Percentiles rank a stretch among this genome's conserved stretches.
phyloP scores from a whole-genome alignment of 1,140 invertebrate species.

The Panagrolaimus sp. region DNA sequence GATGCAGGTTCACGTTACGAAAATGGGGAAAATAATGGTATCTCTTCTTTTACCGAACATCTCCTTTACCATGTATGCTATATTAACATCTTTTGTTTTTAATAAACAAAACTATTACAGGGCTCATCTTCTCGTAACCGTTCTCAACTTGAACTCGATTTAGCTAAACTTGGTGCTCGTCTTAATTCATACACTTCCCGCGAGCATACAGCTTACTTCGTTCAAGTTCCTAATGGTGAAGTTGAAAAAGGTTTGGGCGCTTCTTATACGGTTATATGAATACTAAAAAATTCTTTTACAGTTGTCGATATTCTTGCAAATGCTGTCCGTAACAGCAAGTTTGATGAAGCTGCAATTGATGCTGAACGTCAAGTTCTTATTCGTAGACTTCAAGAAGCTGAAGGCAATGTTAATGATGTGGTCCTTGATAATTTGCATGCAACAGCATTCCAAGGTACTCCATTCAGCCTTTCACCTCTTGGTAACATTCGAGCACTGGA shows the following conservation, averaged over 20 bases:
- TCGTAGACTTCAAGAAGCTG: constrained; percentile 96
- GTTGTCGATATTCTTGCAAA: constrained; percentile 94
- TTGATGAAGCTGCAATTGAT: constrained; percentile 85
- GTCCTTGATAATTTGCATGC: constrained; percentile 97
- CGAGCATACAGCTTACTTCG: constrained; percentile 98
- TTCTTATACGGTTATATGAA: neutral
- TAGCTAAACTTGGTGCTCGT: constrained; percentile 97
- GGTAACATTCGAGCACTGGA: constrained; percentile 95
- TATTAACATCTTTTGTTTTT: too few species aligned
- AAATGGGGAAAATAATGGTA: constrained; percentile 86
- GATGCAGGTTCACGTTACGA: constrained; percentile 96
- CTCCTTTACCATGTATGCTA: constrained; percentile 85
- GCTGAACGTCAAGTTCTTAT: constrained; percentile 91
- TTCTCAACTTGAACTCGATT: constrained; percentile 81
- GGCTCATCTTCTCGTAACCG: neutral
- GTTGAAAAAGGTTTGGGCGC: constrained; percentile 67
- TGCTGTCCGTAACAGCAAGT: constrained; percentile 91
- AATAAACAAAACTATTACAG: neutral
- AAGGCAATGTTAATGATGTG: constrained; percentile 96
- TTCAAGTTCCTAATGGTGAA: constrained; percentile 89
- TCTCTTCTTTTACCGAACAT: constrained; percentile 96
- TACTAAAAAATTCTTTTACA: constrained; percentile 30
- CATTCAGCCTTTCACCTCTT: constrained; percentile 90
- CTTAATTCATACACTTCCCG: constrained; percentile 96
- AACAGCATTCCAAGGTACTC: constrained; percentile 89